A percentile compares a stretch with the other conserved stretches of the same genome.
These are phyloP conservation scores for Colius striatus DNA, from an alignment of 2,113 vertebrate species.

Conservation along the genomic window DNA sequence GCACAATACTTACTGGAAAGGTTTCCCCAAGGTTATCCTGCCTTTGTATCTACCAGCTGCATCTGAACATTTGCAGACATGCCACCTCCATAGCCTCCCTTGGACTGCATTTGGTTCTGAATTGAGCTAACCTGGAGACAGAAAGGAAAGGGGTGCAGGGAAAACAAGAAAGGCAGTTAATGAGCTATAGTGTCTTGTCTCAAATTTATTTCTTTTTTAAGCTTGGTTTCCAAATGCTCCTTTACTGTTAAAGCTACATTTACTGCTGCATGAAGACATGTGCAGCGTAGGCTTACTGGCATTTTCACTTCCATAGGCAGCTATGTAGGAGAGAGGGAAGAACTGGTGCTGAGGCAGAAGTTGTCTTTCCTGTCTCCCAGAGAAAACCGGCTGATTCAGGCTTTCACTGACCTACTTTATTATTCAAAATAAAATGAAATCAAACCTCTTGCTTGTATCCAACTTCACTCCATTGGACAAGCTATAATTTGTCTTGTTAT, in stretches of 20 bases:
- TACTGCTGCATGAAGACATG: not conserved
- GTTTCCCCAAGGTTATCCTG: constrained; percentile 78
- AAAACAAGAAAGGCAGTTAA: not conserved
- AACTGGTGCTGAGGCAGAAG: not conserved
- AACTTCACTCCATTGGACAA: not conserved
- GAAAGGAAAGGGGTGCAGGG: not conserved
- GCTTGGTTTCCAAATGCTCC: not conserved
- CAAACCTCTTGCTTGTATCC: not conserved
- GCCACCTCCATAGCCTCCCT: constrained; percentile 85
- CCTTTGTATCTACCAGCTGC: constrained; percentile 90
- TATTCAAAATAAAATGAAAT: not conserved
- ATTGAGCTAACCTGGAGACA: constrained; percentile 85
- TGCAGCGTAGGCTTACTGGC: not conserved
- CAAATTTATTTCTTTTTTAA: not conserved
- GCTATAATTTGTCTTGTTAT: not conserved
- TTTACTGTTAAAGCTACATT: not conserved
- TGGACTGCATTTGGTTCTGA: constrained; percentile 92
- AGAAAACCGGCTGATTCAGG: not conserved
- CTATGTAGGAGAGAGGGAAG: not conserved
- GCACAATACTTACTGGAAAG: constrained; percentile 54
- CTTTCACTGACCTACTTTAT: not conserved
- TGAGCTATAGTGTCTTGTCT: not conserved
- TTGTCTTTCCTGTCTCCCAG: not conserved
- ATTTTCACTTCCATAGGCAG: not conserved
- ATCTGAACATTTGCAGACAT: constrained; percentile 83